A percentile compares a stretch with the other conserved stretches of the same genome.
phyloP scores from a whole-genome alignment of 2,113 vertebrate genomes.

The Ochotona princeps region DNA sequence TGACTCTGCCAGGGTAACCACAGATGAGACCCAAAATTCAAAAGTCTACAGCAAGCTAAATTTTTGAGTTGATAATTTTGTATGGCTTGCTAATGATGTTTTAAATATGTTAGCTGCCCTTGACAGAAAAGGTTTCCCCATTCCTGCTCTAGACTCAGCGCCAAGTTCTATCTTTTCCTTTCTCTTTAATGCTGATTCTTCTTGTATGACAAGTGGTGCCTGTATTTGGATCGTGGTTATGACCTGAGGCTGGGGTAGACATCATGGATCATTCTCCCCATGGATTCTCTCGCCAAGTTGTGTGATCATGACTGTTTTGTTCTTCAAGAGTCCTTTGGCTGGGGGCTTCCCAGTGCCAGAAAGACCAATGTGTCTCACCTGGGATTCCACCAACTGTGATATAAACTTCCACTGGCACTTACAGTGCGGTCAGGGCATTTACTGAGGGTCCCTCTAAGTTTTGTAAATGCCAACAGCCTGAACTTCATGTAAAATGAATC shows the following conservation, averaged over 20 bases:
- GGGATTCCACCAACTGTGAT: neutral
- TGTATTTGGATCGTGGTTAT: neutral
- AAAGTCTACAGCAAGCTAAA: too few species aligned
- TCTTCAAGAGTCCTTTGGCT: neutral
- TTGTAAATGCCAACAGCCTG: neutral
- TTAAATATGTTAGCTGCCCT: too few species aligned
- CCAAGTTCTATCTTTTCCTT: neutral
- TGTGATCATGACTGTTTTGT: neutral
- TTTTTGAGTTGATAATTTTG: too few species aligned
- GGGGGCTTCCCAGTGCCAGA: neutral
- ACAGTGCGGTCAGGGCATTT: neutral
- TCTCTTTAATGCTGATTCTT: neutral
- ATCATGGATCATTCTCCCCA: neutral
- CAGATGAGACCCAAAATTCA: too few species aligned
- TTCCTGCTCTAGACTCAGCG: too few species aligned
- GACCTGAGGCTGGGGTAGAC: neutral
- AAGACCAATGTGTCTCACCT: neutral
- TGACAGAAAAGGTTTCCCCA: too few species aligned
- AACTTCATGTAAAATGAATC: neutral
- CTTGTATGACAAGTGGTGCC: neutral
- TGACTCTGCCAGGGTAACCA: too few species aligned
- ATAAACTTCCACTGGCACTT: neutral
- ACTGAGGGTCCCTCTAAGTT: neutral
- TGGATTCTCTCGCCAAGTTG: too few species aligned
- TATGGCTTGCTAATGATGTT: too few species aligned